Evolutionary conservation across 1,140 invertebrate species (phyloP).

Genomic region (Dendrolimus punctatus): DNA sequence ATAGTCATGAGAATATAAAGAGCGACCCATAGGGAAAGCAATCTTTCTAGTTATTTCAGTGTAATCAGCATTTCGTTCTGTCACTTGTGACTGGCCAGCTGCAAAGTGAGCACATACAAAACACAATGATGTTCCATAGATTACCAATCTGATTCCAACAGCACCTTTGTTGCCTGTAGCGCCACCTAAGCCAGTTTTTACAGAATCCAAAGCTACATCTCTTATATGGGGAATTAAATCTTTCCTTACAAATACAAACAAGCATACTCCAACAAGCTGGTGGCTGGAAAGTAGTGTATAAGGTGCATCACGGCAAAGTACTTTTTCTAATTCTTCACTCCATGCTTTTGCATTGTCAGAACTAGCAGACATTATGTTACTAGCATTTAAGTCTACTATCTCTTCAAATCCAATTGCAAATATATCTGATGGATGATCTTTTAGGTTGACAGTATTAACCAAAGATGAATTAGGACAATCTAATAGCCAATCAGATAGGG

Average conservation of each 20-base stretch:
- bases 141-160: conserved; percentile 93
- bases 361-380: conserved; percentile 97
- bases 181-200: conserved; percentile 98
- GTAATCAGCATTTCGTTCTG: conserved; percentile 96
- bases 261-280: conserved; percentile 97
- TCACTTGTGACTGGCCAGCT: conserved; percentile 97
- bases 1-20: conserved; percentile 96
- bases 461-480: conserved; percentile 79
- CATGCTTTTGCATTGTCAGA: conserved; percentile 97
- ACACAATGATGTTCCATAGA: conserved; percentile 94
- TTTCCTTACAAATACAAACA: conserved; percentile 95
- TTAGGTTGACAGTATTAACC: conserved; percentile 72
- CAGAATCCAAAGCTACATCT: conserved; percentile 94
- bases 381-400: conserved; percentile 99
- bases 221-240: conserved; percentile 89
- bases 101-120: conserved; percentile 99
- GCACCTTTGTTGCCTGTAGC: conserved; percentile 97
- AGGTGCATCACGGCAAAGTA: conserved; percentile 88
- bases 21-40: conserved; percentile 93
- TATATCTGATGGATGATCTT: conserved; percentile 85
- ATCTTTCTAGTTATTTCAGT: conserved; percentile 95
- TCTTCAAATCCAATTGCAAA: conserved; percentile 99
- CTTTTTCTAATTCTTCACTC: conserved; percentile 95
- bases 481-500: conserved; percentile 94
- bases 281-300: conserved; percentile 96